Percentiles rank a stretch among this genome's conserved stretches.
Conservation (phyloP, 2,888 invertebrate species). For the Ennomos erosarius region DNA sequence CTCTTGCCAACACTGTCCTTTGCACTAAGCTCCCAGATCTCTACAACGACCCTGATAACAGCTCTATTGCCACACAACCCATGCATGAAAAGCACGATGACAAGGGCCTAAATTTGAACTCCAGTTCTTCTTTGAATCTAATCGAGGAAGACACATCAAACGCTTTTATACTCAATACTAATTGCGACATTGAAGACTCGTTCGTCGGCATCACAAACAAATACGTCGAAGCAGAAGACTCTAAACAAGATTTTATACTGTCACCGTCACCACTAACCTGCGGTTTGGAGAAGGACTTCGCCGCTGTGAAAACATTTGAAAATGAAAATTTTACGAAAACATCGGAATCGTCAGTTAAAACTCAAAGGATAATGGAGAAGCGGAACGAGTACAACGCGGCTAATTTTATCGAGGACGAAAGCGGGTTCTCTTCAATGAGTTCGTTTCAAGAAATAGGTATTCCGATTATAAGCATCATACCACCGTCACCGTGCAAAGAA, state of each 20-base stretch:
- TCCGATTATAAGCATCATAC: slow-evolving; percentile 84
- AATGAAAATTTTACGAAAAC: slow-evolving; percentile 46
- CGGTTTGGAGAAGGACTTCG: slow-evolving; percentile 60
- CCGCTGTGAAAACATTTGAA: slow-evolving; percentile 48
- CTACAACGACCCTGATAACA: slow-evolving; percentile 50
- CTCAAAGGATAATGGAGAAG: slow-evolving; percentile 52
- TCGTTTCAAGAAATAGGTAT: slow-evolving; percentile 93
- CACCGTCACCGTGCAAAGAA: slow-evolving; percentile 78
- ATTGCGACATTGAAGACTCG: slow-evolving; percentile 49
- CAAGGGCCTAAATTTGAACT: slow-evolving; percentile 45
- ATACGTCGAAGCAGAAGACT: slow-evolving; percentile 52
- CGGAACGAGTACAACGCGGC: slow-evolving; percentile 63
- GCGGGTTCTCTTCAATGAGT: slow-evolving; percentile 94
- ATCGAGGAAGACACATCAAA: slow-evolving; percentile 57
- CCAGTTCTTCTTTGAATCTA: slow-evolving; percentile 51
- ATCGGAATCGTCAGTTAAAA: slow-evolving; percentile 33
- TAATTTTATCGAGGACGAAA: slow-evolving; percentile 89
- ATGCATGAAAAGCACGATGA: slow-evolving; percentile 42
- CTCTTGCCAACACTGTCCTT: slow-evolving; percentile 80
- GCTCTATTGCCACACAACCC: slow-evolving; percentile 25
- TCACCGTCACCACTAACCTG: slow-evolving; percentile 55
- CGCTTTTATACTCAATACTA: slow-evolving; percentile 53
- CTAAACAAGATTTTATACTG: slow-evolving; percentile 54
- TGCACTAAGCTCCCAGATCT: slow-evolving; percentile 78
- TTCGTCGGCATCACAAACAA: slow-evolving; percentile 54